Evolutionary conservation across 35 echinoderm and acorn worm genomes (phyloP).

Genomic region (Apostichopus californicus): DNA sequence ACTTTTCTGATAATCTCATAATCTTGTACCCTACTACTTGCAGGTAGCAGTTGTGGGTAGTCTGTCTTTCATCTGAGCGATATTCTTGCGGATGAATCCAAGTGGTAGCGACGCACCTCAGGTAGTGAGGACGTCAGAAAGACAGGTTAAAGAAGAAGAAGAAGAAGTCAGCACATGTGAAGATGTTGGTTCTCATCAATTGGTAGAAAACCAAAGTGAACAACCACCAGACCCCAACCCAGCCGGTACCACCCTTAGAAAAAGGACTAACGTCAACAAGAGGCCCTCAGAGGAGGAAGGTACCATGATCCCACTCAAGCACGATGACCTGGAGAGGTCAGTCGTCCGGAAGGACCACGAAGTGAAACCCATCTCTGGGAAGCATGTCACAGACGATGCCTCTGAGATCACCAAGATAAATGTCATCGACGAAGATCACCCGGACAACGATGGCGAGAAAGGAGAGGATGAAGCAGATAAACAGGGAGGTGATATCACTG

Average conservation of each 20-base stretch:
- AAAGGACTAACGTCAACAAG: not conserved
- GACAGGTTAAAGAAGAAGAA: not conserved
- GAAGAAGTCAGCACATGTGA: not conserved
- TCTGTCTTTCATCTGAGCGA: not conserved
- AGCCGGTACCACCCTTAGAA: conserved; percentile 17
- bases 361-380: not conserved
- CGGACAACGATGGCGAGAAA: not conserved
- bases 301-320: conserved; percentile 35
- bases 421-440: conserved; percentile 36
- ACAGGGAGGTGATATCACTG: not conserved
- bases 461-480: not conserved
- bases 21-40: too few relatives aligned
- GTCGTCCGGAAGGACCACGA: conserved; percentile 21
- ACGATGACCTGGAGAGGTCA: conserved; percentile 14
- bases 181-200: not conserved
- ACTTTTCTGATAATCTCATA: too few relatives aligned
- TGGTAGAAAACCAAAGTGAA: not conserved
- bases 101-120: conserved; percentile 25
- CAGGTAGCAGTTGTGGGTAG: too few relatives aligned
- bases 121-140: conserved; percentile 11
- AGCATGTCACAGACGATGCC: not conserved
- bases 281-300: not conserved
- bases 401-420: conserved; percentile 32
- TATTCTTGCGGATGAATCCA: conserved; percentile 20
- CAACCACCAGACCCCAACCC: not conserved